A percentile compares a stretch with the other conserved stretches of the same genome.
Conservation (phyloP, 2,797 vertebrate species). For the Chelon labrosus region DNA sequence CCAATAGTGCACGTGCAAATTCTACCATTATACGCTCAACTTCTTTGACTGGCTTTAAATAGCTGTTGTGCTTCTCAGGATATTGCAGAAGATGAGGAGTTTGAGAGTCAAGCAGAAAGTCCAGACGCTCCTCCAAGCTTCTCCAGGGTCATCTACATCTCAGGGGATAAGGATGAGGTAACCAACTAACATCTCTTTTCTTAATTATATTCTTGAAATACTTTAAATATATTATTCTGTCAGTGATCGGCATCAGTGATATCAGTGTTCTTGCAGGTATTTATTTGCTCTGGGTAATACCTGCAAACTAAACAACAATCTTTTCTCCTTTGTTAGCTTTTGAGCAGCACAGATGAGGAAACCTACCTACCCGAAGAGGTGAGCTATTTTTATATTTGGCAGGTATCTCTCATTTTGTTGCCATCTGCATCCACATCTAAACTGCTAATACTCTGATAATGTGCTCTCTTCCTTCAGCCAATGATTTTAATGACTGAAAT, state of each 20-base stretch:
- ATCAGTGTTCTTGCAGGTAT: not conserved
- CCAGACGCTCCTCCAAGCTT: conserved; percentile 71
- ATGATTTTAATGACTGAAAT: conserved; percentile 56
- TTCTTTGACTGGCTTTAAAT: conserved; percentile 14
- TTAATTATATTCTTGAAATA: not conserved
- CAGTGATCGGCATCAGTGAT: not conserved
- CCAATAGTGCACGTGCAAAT: not conserved
- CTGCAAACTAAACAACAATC: too few species aligned
- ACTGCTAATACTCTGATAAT: not conserved
- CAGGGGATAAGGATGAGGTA: conserved; percentile 79
- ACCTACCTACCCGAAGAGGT: conserved; percentile 79
- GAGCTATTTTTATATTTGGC: not conserved
- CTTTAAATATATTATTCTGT: not conserved
- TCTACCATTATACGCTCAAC: not conserved
- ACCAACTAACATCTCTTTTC: conserved; percentile 11
- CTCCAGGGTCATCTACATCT: conserved; percentile 62
- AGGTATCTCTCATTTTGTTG: not conserved
- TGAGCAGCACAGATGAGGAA: conserved; percentile 82
- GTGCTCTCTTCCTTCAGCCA: conserved; percentile 58
- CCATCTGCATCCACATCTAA: not conserved
- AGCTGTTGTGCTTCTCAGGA: conserved; percentile 52
- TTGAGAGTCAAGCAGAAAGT: conserved; percentile 64
- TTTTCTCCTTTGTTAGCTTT: conserved; percentile 68
- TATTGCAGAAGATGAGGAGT: conserved; percentile 39
- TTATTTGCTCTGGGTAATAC: not conserved